Base-by-base conservation (phyloP, 1,140 invertebrate species). In the Drosophila obscura region DNA sequence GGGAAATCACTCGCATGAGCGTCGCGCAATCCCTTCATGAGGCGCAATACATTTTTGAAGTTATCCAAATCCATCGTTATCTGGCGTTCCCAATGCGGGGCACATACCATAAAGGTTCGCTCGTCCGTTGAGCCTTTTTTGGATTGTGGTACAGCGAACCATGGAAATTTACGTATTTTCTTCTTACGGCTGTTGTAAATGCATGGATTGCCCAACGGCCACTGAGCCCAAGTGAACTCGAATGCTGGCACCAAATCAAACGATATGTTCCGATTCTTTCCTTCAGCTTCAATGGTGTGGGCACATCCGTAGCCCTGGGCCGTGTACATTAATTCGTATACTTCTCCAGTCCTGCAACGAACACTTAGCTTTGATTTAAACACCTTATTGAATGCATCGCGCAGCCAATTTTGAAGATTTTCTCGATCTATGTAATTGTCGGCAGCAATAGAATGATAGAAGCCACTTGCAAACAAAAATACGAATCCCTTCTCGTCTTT, bases 21-120 rank as follows among this genome's bases (percentile, higher is more conserved):
- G 5, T 77, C 74, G 9, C 66, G 74, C 50, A 77, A 8, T 24
- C 28, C 63, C 28, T 76, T 76, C 73, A 76, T 76, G 9, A 76
- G 53, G 4, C 73, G 73, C 11, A 76, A 19, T 5, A 53, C 51
- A 11, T 76, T 68, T 28, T 76, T 76, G 8, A 76, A 28, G 24
- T 76, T 76, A 2, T 62, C 2, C 13, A 51, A 39, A 7, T 16
- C 44, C 9, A 46, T 57, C 63, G 75, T 46, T 41, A 68, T 16
- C 31, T 68, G 57, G 7, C 73, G 72, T 31, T 76, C 73, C 73
- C 73, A 76, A 8, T 68, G 52, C 2, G 74, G 74, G 7, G 73
- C 73, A 15, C 64, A 63, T 0, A 63, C 65, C 73, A 77, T 69
- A 68, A 69, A 69, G 5, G 58, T 57, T 4, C 52, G 52, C 5